A percentile compares a stretch with the other conserved stretches of the same genome.
Evolutionary conservation across 2,888 invertebrate genomes (phyloP).

Genomic region (Molorchus minor): DNA sequence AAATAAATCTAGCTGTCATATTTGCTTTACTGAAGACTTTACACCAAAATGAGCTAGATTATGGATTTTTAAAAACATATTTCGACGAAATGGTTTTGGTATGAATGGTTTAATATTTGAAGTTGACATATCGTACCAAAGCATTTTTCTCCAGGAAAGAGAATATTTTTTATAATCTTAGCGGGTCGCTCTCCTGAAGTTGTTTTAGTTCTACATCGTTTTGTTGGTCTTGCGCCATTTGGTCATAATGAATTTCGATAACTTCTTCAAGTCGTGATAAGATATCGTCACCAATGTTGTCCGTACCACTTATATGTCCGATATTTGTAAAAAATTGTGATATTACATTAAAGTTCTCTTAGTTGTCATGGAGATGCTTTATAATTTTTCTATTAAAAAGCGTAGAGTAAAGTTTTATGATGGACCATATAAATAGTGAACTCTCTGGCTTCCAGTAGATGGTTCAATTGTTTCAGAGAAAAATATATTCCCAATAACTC

Average conservation of each 20-base stretch:
- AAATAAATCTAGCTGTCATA: constrained; percentile 1
- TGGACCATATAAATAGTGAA: constrained; percentile 49
- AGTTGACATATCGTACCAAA: neutral
- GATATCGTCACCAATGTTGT: constrained; percentile 54
- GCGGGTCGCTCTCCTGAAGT: no score
- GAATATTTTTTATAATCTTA: no score
- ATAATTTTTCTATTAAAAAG: constrained; percentile 48
- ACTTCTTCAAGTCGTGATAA: constrained; percentile 38
- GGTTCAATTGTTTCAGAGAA: neutral
- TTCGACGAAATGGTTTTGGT: neutral
- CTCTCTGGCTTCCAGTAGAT: neutral
- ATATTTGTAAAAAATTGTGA: constrained; percentile 52
- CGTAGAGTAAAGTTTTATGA: constrained; percentile 52
- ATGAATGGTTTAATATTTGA: constrained; percentile 7
- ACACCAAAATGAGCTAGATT: constrained; percentile 10
- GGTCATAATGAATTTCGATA: neutral
- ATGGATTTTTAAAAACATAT: neutral
- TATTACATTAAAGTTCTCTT: constrained; percentile 20
- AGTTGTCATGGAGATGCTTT: constrained; percentile 52
- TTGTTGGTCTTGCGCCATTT: neutral
- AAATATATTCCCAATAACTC: neutral
- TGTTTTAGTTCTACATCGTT: neutral
- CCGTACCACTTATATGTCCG: constrained; percentile 48
- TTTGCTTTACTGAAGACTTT: neutral
- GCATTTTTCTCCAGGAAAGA: neutral